Conservation (phyloP, 2,888 invertebrate genomes). For the Galeopsomyia nigrocyanea region DNA sequence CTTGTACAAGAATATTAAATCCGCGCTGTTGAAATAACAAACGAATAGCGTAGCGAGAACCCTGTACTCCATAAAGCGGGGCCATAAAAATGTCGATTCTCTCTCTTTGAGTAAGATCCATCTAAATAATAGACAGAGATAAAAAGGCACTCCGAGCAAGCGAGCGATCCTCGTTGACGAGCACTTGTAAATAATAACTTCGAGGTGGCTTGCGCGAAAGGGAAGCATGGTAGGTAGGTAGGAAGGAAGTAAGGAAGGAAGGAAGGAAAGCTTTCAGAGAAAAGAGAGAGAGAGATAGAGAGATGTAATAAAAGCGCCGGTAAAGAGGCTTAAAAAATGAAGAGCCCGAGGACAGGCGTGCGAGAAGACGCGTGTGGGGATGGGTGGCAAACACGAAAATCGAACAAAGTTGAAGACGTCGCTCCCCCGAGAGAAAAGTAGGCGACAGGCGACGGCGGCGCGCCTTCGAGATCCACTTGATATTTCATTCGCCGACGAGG, state of each 20-base stretch:
- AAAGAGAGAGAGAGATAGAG: not conserved
- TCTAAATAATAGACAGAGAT: slow-evolving; percentile 2
- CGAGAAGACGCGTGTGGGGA: not conserved
- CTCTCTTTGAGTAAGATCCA: not conserved
- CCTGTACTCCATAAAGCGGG: no score
- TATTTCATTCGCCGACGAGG: slow-evolving; percentile 50
- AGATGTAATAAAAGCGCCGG: slow-evolving; percentile 7
- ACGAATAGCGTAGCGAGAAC: no score
- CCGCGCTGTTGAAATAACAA: no score
- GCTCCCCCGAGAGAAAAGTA: not conserved
- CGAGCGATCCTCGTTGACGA: slow-evolving; percentile 5
- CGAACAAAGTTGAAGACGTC: slow-evolving; percentile 32
- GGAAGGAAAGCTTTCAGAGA: no score
- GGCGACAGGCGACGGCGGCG: slow-evolving; percentile 14
- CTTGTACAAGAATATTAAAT: no score
- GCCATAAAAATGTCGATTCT: not conserved
- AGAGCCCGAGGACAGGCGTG: not conserved
- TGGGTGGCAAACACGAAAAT: slow-evolving; percentile 27
- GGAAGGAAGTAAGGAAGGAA: no score
- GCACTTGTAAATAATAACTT: slow-evolving; percentile 23
- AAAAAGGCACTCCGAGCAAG: slow-evolving; percentile 16
- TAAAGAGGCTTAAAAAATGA: slow-evolving; percentile 15
- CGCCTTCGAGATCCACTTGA: slow-evolving; percentile 50
- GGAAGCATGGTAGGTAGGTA: no score
- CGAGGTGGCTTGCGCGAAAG: no score